These are phyloP conservation scores for Limulus polyphemus DNA, from an alignment of 2,888 invertebrate genomes.

Conservation along the genomic window DNA sequence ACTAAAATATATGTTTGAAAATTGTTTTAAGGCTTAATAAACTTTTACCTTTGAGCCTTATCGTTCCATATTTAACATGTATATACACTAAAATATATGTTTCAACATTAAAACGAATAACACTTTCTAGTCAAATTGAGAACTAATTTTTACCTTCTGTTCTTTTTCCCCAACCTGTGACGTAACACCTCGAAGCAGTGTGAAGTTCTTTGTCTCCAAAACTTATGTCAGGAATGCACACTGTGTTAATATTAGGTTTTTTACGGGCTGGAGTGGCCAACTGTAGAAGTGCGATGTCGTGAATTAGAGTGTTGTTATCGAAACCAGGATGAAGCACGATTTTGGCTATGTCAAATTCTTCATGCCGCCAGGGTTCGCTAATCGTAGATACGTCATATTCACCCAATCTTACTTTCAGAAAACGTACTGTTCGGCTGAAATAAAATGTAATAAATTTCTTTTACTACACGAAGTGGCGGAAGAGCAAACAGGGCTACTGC, in stretches of 20 bases:
- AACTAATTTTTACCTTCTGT: conserved; percentile 31
- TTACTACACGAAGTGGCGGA: too few species aligned
- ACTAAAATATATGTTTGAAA: neutral
- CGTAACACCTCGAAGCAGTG: conserved; percentile 30
- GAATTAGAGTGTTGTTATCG: conserved; percentile 34
- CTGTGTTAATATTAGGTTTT: conserved; percentile 35
- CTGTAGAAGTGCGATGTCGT: conserved; percentile 38
- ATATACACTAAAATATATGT: conserved; percentile 10
- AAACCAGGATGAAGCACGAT: conserved; percentile 31
- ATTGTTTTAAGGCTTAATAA: too few species aligned
- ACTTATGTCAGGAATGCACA: conserved; percentile 33
- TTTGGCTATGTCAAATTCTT: conserved; percentile 33
- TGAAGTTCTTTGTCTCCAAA: conserved; percentile 21
- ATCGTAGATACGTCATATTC: conserved; percentile 38
- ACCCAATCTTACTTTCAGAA: conserved; percentile 37
- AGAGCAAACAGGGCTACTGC: too few species aligned
- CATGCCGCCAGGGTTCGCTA: conserved; percentile 34
- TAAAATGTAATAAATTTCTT: too few species aligned
- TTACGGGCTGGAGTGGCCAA: conserved; percentile 30
- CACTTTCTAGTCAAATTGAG: too few species aligned
- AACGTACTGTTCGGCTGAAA: too few species aligned
- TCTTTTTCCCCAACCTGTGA: conserved; percentile 39
- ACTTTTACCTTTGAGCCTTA: too few species aligned
- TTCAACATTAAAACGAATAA: too few species aligned
- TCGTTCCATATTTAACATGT: neutral